These are phyloP conservation scores for Chascanopsetta lugubris DNA, from an alignment of 2,113 vertebrate species.

Conservation along the genomic window DNA sequence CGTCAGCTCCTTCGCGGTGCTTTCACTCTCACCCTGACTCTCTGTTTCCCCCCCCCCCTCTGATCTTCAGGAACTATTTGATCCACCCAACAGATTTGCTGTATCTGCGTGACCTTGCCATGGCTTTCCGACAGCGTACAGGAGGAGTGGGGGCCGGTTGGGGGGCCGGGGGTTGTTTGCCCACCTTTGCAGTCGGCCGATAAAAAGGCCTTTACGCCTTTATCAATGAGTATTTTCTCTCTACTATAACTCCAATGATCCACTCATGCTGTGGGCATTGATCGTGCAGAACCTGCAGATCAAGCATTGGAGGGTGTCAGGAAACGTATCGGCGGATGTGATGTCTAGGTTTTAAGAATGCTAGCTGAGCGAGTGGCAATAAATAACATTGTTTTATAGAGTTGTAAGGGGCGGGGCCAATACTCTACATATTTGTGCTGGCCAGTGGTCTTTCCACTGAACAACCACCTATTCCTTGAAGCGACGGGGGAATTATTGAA, in stretches of 20 bases:
- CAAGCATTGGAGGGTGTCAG: too few relatives aligned
- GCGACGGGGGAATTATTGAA: slow-evolving; percentile 49
- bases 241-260: too few relatives aligned
- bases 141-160: background rate
- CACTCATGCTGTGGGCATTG: too few relatives aligned
- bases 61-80: slow-evolving; percentile 68
- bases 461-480: slow-evolving; percentile 23
- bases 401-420: too few relatives aligned
- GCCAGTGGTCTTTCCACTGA: slow-evolving; percentile 21
- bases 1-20: slow-evolving; percentile 16
- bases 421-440: too few relatives aligned
- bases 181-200: slow-evolving; percentile 12
- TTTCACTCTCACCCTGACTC: slow-evolving; percentile 38
- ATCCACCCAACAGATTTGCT: slow-evolving; percentile 69
- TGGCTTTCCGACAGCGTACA: slow-evolving; percentile 36
- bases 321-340: too few relatives aligned
- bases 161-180: background rate
- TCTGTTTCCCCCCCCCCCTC: slow-evolving; percentile 15
- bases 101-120: slow-evolving; percentile 71
- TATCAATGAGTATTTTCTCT: too few relatives aligned
- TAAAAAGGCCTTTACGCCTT: slow-evolving; percentile 27
- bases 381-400: too few relatives aligned
- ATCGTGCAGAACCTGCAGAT: too few relatives aligned
- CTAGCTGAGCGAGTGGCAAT: too few relatives aligned
- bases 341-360: too few relatives aligned